Base-by-base conservation (phyloP, 1,140 invertebrate species). In the Doryteuthis pealeii region DNA sequence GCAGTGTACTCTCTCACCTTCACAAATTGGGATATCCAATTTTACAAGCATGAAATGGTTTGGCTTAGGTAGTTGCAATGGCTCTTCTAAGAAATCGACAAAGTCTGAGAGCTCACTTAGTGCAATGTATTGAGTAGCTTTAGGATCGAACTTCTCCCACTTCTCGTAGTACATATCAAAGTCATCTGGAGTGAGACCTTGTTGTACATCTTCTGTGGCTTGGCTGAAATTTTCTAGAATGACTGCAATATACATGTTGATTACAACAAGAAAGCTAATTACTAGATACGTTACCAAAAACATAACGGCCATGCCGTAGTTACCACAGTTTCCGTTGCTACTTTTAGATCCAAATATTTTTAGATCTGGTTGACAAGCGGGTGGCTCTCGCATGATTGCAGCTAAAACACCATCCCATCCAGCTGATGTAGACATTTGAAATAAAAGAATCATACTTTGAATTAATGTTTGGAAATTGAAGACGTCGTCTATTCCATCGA, bases 101-200 rank as follows among this genome's bases (percentile, higher is more conserved):
- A 99, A 98, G 80, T 98, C 96, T 0, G 95, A 96, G 68, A 99
- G 89, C 87, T 96, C 93, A 81, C 96, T 93, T 89, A 98, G 96
- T 68, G 93, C 91, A 81, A 99, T 98, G 89, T 97, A 99, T 88
- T 98, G 95, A 5, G 96, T 97, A 69, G 97, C 97, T 83, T 98
- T 95, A 0, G 97, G 96, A 89, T 99, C 97, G 88, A 96, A 99
- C 83, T 96, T 93, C 87, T 98, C 96, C 97, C 97, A 99, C 79
- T 98, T 97, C 89, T 99, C 97, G 87, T 99, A 99, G 89, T 98
- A 99, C 96, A 99, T 98, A 87, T 99, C 97, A 89, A 99, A 99
- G 87, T 99, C 97, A 88, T 99, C 97, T 86, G 98, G 96, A 40
- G 97, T 99, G 65, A 99, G 90, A 8, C 97, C 96, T 89, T 99